These are phyloP conservation scores for Oreochromis niloticus DNA, from an alignment of 2,113 vertebrate species.

Conservation along the genomic window DNA sequence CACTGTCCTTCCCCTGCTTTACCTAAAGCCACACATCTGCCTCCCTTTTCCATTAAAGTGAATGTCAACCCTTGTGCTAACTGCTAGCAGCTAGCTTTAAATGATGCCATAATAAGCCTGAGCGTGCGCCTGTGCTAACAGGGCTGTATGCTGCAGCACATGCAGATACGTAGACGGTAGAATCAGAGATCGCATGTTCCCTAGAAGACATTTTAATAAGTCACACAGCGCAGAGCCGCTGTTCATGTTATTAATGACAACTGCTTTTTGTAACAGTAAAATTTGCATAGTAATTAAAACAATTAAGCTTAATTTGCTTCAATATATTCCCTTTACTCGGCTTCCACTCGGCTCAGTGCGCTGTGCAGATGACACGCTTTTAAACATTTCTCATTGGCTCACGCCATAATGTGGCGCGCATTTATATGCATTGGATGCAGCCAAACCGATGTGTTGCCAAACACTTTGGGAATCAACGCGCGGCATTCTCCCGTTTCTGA, in stretches of 20 bases:
- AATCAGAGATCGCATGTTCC: background rate
- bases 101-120: background rate
- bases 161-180: background rate
- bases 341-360: background rate
- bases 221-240: background rate
- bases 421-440: background rate
- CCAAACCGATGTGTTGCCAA: slow-evolving; percentile 13
- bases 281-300: background rate
- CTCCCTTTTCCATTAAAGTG: background rate
- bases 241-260: background rate
- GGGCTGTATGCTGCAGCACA: background rate
- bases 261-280: background rate
- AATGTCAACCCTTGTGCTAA: background rate
- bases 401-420: background rate
- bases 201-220: background rate
- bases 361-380: background rate
- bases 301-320: background rate
- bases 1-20: background rate
- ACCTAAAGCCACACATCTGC: background rate
- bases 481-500: background rate
- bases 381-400: background rate
- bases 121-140: background rate
- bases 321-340: background rate
- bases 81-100: background rate
- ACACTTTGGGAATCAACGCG: background rate